Evolutionary conservation across 2,113 vertebrate genomes (phyloP), one percentile per base, ranked within the genome.

Genomic region (Pleuronectes platessa): DNA sequence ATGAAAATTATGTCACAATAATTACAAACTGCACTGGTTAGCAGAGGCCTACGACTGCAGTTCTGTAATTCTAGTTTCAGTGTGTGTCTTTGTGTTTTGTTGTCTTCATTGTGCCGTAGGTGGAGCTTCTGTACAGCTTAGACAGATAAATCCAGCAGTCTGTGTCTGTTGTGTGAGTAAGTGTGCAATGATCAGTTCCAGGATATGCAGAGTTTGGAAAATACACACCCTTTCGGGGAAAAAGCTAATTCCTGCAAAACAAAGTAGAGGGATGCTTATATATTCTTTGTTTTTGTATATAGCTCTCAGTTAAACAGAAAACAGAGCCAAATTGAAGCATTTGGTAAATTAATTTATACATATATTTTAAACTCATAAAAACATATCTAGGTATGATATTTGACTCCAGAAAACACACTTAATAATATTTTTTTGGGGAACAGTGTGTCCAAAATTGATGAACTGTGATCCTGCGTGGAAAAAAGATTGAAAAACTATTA

Each of bases 101-200:
- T 79, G 23, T 64, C 7, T 53, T 37, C 3, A 11, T 42, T 56
- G 61, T 80, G 67, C 40, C 1, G 3, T 74, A 61, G 65, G 51
- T 11, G 0, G 54, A 68, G 68, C 35, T 49, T 53, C 2, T 74
- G 35, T 15, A 54, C 18, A 9, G 60, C 2, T 21, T 18, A 64
- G 71, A 51, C 15, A 68, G 73, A 40, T 20, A 47, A 62, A 13
- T 35, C 37, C 59, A 35, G 3, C 1, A n/a, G 13, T 15, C 23
- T 72, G 12, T 60, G 3, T 20, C 56, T 10, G 58, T 35, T 26
- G 13, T 55, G 15, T 55, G 15, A 42, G 4, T 5, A 63, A 49
- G 20, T 20, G n/a, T 55, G 60, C 20, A 37, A 14, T 23, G 2
- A 21, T 31, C 64, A 40, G 12, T 42, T 24, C 10, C 24, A n/a